These are phyloP conservation scores for Gasteruption jaculator DNA, from an alignment of 2,888 invertebrate species.

Conservation along the genomic window DNA sequence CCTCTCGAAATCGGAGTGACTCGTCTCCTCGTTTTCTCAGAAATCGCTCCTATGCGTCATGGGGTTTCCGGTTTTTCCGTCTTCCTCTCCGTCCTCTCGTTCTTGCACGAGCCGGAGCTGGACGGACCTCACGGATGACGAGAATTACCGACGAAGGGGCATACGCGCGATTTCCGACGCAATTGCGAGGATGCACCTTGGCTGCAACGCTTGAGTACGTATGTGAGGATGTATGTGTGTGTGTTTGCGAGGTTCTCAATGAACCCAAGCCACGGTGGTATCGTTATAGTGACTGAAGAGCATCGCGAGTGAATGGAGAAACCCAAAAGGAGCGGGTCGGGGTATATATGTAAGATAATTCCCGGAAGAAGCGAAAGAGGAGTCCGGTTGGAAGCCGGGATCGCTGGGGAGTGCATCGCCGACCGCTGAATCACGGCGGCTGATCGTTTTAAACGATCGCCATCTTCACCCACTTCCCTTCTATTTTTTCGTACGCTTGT, in stretches of 20 bases:
- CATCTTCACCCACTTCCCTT: conserved; percentile 35
- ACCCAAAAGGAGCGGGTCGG: conserved; percentile 26
- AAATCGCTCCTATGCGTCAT: background rate
- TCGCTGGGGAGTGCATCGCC: conserved; percentile 37
- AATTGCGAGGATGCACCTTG: too few species aligned
- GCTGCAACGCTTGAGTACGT: too few species aligned
- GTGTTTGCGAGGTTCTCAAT: too few species aligned
- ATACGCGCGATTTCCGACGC: too few species aligned
- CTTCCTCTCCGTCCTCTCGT: too few species aligned
- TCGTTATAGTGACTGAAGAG: conserved; percentile 3
- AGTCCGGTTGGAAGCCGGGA: conserved; percentile 25
- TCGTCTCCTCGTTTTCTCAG: too few species aligned
- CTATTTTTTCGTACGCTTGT: conserved; percentile 11
- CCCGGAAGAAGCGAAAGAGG: conserved; percentile 26
- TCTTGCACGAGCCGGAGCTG: too few species aligned
- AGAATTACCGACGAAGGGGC: too few species aligned
- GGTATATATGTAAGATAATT: conserved; percentile 31
- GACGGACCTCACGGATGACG: too few species aligned
- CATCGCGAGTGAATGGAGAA: conserved; percentile 25
- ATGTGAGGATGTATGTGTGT: too few species aligned
- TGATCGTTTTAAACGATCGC: conserved; percentile 26
- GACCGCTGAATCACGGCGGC: conserved; percentile 38
- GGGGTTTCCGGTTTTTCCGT: background rate
- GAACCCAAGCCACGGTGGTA: background rate
- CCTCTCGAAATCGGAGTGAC: background rate